A percentile compares a stretch with the other conserved stretches of the same genome.
These are phyloP conservation scores for Probaryconus sp. DNA, from an alignment of 1,140 invertebrate species.

Conservation along the genomic window DNA sequence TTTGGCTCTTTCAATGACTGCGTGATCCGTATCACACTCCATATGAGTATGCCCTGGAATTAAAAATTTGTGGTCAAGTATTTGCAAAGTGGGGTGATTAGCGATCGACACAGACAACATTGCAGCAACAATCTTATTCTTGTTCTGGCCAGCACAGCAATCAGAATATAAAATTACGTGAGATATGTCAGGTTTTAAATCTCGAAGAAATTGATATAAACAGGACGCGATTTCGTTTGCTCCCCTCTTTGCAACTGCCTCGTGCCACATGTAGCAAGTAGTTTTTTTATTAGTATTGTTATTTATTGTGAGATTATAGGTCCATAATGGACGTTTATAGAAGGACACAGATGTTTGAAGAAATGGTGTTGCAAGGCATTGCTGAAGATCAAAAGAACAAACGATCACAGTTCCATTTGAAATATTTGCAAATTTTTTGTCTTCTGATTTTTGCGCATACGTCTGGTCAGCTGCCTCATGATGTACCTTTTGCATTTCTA, in stretches of 20 bases:
- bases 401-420: background rate
- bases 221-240: conserved; percentile 66
- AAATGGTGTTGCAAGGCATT: conserved; percentile 66
- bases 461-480: conserved; percentile 14
- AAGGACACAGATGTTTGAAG: conserved; percentile 62
- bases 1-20: conserved; percentile 60
- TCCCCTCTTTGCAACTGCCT: conserved; percentile 63
- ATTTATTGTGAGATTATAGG: conserved; percentile 69
- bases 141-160: conserved; percentile 68
- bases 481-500: conserved; percentile 23
- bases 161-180: conserved; percentile 67
- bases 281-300: conserved; percentile 52
- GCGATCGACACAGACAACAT: conserved; percentile 54
- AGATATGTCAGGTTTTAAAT: conserved; percentile 37
- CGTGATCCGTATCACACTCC: conserved; percentile 66
- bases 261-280: conserved; percentile 69
- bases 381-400: conserved; percentile 27
- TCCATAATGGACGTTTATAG: conserved; percentile 70
- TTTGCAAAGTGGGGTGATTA: conserved; percentile 41
- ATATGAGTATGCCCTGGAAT: conserved; percentile 65
- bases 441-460: background rate
- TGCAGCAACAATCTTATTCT: conserved; percentile 60
- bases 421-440: background rate
- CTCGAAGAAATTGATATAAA: conserved; percentile 55
- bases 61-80: conserved; percentile 70